Percentiles rank a stretch among this genome's conserved stretches.
Evolutionary conservation across 2,797 vertebrate genomes (phyloP).

Genomic region (Coreius guichenoti): DNA sequence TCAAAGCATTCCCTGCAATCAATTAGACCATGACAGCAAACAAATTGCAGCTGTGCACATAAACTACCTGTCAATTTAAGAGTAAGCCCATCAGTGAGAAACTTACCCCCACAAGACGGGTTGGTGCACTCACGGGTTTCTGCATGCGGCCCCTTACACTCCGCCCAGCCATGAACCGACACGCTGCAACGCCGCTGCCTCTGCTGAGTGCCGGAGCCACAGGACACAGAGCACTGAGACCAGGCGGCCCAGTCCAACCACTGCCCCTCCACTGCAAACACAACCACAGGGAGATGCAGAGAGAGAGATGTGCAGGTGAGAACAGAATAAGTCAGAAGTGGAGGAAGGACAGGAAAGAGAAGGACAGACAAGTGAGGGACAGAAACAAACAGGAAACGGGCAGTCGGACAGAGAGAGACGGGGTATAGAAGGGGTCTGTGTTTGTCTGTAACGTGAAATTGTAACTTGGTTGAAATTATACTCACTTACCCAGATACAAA

Average conservation of each 20-base stretch:
- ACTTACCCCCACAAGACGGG: constrained; percentile 80
- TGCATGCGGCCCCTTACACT: constrained; percentile 89
- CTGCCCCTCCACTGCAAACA: constrained; percentile 90
- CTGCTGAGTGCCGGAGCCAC: constrained; percentile 90
- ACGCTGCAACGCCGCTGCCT: constrained; percentile 90
- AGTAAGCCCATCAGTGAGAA: constrained; percentile 29
- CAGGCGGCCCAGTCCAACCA: constrained; percentile 97
- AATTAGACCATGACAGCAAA: constrained; percentile 47
- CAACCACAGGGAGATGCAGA: constrained; percentile 20
- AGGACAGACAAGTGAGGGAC: constrained; percentile 30
- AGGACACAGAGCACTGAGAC: constrained; percentile 92
- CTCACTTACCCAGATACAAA: constrained; percentile 25
- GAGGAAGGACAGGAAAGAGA: background rate
- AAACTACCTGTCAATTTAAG: constrained; percentile 28
- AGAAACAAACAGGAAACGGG: constrained; percentile 27
- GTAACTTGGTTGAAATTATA: background rate
- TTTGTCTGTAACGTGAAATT: background rate
- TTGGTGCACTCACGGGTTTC: constrained; percentile 88
- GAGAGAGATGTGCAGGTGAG: constrained; percentile 5
- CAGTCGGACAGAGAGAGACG: constrained; percentile 39
- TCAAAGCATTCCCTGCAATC: constrained; percentile 10
- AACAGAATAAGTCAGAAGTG: background rate
- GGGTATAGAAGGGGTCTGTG: constrained; percentile 1
- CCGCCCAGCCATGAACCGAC: constrained; percentile 89
- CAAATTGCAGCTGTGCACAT: constrained; percentile 29